A percentile compares a stretch with the other conserved stretches of the same genome.
Evolutionary conservation across 1,140 invertebrate species (phyloP).

Genomic region (Trichonephila clavata): DNA sequence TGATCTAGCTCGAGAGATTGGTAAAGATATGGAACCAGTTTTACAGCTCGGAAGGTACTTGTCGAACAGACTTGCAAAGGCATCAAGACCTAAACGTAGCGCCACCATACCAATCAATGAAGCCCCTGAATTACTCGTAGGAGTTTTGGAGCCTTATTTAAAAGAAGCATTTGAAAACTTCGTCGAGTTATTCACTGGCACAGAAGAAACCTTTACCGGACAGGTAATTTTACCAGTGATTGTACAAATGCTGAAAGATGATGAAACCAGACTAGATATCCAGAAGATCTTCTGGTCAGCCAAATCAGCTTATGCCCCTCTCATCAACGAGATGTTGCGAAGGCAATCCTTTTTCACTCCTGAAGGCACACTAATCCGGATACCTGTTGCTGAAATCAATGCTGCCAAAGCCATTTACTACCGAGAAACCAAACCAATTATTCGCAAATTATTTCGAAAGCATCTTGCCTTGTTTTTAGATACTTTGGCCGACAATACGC

Average conservation of each 20-base stretch:
- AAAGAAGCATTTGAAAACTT: too few species aligned
- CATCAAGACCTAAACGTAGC: neutral
- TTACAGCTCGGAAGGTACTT: slow-evolving; percentile 52
- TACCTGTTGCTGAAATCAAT: neutral
- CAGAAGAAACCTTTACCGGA: neutral
- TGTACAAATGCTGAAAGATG: neutral
- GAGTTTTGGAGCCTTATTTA: neutral
- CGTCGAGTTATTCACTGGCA: neutral
- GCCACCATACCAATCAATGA: neutral
- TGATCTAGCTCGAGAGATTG: neutral
- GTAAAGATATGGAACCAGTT: slow-evolving; percentile 33
- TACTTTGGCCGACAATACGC: neutral
- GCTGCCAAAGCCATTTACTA: neutral
- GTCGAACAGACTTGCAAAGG: neutral
- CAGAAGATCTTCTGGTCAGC: neutral
- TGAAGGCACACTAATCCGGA: neutral
- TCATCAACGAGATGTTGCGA: neutral
- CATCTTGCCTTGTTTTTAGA: neutral
- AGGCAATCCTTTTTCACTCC: neutral
- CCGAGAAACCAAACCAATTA: neutral
- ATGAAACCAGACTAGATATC: neutral
- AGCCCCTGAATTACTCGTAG: neutral
- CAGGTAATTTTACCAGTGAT: slow-evolving; percentile 20
- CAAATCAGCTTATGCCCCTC: neutral
- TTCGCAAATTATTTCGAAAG: neutral